A percentile compares a stretch with the other conserved stretches of the same genome.
These are phyloP conservation scores for Epirrhoe tristata DNA, from an alignment of 2,888 invertebrate species.

Conservation along the genomic window DNA sequence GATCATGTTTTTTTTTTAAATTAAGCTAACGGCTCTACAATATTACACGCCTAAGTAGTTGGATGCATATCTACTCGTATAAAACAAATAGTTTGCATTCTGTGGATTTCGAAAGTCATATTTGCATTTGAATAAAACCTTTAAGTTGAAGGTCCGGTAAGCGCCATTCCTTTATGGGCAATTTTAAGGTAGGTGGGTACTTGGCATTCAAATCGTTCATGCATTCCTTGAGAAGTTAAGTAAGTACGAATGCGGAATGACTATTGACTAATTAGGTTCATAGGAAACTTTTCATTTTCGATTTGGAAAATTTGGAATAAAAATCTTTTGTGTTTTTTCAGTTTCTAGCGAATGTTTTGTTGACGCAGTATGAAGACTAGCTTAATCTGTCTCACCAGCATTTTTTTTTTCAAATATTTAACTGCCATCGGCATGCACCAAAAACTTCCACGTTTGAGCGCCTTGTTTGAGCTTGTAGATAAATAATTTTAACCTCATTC, in stretches of 20 bases:
- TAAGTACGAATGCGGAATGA: constrained; percentile 4
- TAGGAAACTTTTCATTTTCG: not conserved
- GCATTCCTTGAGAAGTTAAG: constrained; percentile 15
- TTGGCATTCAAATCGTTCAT: constrained; percentile 15
- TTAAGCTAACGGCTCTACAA: too few species aligned
- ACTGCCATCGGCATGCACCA: not conserved
- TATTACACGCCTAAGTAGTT: too few species aligned
- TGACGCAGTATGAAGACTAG: too few species aligned
- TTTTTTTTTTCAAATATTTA: too few species aligned
- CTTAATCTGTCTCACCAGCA: too few species aligned
- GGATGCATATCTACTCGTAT: not conserved
- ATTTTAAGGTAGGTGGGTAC: constrained; percentile 13
- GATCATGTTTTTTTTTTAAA: too few species aligned
- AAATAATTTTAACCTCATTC: constrained; percentile 14
- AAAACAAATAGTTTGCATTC: constrained; percentile 1
- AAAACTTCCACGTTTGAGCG: not conserved
- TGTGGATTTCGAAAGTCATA: constrained; percentile 44
- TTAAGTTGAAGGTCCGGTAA: constrained; percentile 4
- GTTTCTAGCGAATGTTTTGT: not conserved
- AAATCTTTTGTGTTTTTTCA: not conserved
- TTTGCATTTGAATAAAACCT: constrained; percentile 49
- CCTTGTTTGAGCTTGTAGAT: constrained; percentile 2
- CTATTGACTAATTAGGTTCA: constrained; percentile 1
- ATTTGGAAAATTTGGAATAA: too few species aligned
- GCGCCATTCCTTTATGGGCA: constrained; percentile 15